phyloP scores from a whole-genome alignment of 2,888 invertebrate genomes.

The Bruchidius siliquastri region DNA sequence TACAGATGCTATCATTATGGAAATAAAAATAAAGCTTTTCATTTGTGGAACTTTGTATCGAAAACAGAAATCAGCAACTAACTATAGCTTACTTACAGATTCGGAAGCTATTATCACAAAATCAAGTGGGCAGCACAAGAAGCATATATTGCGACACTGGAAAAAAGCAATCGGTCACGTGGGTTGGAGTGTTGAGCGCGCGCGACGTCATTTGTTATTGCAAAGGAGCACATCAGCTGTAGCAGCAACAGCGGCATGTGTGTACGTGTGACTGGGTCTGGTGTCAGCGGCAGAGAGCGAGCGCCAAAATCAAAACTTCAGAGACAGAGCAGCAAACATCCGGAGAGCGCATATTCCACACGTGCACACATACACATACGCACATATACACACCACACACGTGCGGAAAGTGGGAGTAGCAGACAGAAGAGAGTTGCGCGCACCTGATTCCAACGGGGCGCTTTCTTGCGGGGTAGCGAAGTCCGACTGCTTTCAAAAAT shows the following conservation, averaged over 20 bases:
- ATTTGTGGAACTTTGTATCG: not conserved
- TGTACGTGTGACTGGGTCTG: slow-evolving; percentile 16
- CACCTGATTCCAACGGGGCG: slow-evolving; percentile 35
- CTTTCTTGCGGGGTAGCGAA: slow-evolving; percentile 43
- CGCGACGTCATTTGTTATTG: slow-evolving; percentile 30
- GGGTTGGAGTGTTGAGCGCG: slow-evolving; percentile 24
- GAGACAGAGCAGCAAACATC: slow-evolving; percentile 9
- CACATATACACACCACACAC: slow-evolving; percentile 15
- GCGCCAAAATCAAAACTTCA: slow-evolving; percentile 26
- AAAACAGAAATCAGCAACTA: not conserved
- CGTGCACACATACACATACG: slow-evolving; percentile 19
- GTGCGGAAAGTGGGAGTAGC: not conserved
- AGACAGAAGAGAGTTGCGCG: slow-evolving; percentile 22
- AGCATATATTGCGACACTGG: not conserved
- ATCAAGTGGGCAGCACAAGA: not conserved
- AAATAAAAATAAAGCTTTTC: no score
- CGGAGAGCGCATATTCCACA: slow-evolving; percentile 29
- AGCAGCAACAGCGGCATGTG: slow-evolving; percentile 13
- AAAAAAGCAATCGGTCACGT: not conserved
- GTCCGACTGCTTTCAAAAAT: slow-evolving; percentile 51
- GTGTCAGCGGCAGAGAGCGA: slow-evolving; percentile 2
- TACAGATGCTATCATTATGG: no score
- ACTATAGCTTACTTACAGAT: not conserved
- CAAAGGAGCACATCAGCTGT: slow-evolving; percentile 30
- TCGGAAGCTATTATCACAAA: not conserved